Evolutionary conservation across 2,113 vertebrate species (phyloP), one percentile per base, ranked within the genome.

Genomic region (Microtus ochrogaster): DNA sequence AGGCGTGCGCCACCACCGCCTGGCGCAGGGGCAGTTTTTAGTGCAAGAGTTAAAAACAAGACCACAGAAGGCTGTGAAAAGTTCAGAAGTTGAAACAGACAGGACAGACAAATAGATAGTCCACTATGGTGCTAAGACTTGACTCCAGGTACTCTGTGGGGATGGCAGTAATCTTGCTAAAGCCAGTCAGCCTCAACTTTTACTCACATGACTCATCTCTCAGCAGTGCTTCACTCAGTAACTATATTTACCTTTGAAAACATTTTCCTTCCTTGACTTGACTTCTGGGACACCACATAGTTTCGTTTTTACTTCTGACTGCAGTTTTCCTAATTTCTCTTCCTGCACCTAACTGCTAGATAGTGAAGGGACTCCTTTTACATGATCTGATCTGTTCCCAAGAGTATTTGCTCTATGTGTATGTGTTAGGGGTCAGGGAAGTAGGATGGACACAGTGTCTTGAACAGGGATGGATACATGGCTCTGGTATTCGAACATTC

Each of bases 181-280:
- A 91, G 81, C 68, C 14, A 93, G 7, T n/a, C 52, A 82, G 26
- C 41, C 52, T 47, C 83, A 30, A 39, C 65, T 78, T 84, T 55
- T n/a, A 55, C n/a, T 84, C 76, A 79, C 83, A 33, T 78, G 89
- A 65, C 68, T 83, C n/a, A 68, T 33, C 10, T 79, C 77, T 84
- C 52, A 89, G 61, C 19, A 91, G 52, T 30, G 63, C 74, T 70
- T 88, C 30, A 83, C 36, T 30, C 49, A 65, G 22, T 89, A 41
- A 52, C 70, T 83, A 44, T 44, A 76, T 81, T 13, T 92, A 89
- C 39, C 63, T 94, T 92, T 47, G 49, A 7, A 92, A 94, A 79
- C 58, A 73, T 36, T 83, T 52, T 22, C 55, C 55, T 92, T 85
- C 52, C 92, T 91, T 66, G 49, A 22, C 36, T 82, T 82, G 55